Evolutionary conservation across 2,113 vertebrate genomes (phyloP), one percentile per base, ranked within the genome.

Genomic region (Eulemur rufifrons): DNA sequence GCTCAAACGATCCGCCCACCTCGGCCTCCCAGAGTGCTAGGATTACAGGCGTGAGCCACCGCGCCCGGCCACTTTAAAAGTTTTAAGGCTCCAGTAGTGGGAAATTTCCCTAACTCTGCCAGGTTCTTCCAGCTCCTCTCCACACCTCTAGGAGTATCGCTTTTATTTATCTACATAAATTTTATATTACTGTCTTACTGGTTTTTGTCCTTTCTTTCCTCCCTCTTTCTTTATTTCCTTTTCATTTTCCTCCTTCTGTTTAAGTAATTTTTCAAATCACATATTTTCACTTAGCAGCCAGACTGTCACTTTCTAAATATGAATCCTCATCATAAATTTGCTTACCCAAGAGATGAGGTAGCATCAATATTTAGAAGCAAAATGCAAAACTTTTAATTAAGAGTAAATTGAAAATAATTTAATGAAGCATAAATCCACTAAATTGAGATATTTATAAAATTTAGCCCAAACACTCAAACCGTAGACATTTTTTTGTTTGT

Each of bases 391-490:
- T 5, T 56, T 37, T 69, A 61, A 52, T 68, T 91, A 59, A 45
- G 1, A 4, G 6, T 32, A 76, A 52, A 89, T 66, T 74, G 17
- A 74, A 92, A 90, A 61, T 29, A 27, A 61, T 0, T 23, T 13
- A 45, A 68, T 61, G 1, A 87, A 39, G 0, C 52, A 15, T 47
- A 61, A 74, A 42, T 32, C 10, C 9, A 50, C 32, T 63, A 11
- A 78, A 78, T 68, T 78, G 20, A 74, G 12, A 68, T 25, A 78
- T 83, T 89, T 86, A 88, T 25, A 86, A 71, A 89, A 68, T 20
- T n/a, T 64, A 59, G 71, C 1, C 1, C 1, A n/a, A 6, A 89
- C 6, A 39, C 0, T 76, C 3, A 27, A 82, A 61, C 5, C 15
- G 64, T 0, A 42, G 11, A 4, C 8, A 74, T 47, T 68, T 71